These are phyloP conservation scores for Dipodomys merriami DNA, from an alignment of 2,113 vertebrate species.

Conservation along the genomic window DNA sequence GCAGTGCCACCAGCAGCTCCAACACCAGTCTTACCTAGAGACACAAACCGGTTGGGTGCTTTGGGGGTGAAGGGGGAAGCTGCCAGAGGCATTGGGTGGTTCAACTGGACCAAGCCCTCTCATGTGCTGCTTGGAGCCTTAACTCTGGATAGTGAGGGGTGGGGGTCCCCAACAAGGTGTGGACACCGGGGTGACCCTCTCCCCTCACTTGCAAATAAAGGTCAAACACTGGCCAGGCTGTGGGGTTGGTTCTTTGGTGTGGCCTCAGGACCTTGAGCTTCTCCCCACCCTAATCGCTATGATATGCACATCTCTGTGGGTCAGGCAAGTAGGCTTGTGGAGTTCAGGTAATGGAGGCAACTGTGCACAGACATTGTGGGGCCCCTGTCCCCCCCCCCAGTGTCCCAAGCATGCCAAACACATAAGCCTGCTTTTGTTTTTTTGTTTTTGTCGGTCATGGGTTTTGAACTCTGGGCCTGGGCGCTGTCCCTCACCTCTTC, in stretches of 20 bases:
- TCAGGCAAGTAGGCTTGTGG: not conserved
- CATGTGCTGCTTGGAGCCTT: slow-evolving; percentile 83
- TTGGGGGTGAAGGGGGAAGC: not conserved
- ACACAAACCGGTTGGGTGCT: not conserved
- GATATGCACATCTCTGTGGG: too few relatives aligned
- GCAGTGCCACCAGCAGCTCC: slow-evolving; percentile 96
- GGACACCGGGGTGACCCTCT: not conserved
- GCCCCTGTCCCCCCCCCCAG: not conserved
- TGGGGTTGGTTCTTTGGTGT: not conserved
- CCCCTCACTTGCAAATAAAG: slow-evolving; percentile 72
- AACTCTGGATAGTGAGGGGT: slow-evolving; percentile 63
- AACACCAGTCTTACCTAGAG: slow-evolving; percentile 94
- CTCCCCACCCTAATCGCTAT: too few relatives aligned
- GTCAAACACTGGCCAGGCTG: slow-evolving; percentile 63
- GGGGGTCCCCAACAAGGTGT: not conserved
- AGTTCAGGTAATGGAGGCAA: not conserved
- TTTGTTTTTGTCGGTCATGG: too few relatives aligned
- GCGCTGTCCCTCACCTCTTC: too few relatives aligned
- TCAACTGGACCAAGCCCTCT: not conserved
- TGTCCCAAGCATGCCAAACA: not conserved
- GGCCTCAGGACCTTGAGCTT: not conserved
- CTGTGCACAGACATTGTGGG: not conserved
- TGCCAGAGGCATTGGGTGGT: not conserved
- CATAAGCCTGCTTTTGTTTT: too few relatives aligned
- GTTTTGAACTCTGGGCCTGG: too few relatives aligned